A percentile compares a stretch with the other conserved stretches of the same genome.
Evolutionary conservation across 2,113 vertebrate species (phyloP).

Genomic region (Sapajus apella): DNA sequence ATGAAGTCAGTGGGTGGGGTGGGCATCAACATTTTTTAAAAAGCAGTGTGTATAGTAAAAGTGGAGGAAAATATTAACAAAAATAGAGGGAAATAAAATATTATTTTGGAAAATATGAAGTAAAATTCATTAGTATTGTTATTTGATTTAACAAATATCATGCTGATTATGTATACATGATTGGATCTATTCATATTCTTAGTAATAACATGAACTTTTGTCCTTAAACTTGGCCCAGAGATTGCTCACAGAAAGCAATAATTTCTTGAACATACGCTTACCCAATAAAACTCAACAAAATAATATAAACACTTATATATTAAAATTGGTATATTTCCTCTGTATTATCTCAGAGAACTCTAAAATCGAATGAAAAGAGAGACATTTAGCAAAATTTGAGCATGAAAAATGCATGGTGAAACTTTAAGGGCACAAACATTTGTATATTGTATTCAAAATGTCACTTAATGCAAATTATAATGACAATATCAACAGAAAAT

Average conservation of each 20-base stretch:
- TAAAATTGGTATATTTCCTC: constrained; percentile 12
- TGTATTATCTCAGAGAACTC: constrained; percentile 53
- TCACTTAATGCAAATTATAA: constrained; percentile 83
- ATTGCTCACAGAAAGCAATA: background rate
- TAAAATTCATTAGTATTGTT: background rate
- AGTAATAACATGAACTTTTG: background rate
- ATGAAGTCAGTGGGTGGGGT: background rate
- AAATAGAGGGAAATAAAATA: background rate
- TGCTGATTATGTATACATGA: background rate
- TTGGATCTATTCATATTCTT: background rate
- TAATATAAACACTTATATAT: background rate
- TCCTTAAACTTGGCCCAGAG: background rate
- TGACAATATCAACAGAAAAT: constrained; percentile 75
- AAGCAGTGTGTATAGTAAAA: background rate
- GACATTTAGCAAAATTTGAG: constrained; percentile 80
- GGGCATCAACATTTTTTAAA: background rate
- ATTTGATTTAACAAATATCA: background rate
- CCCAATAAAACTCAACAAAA: background rate
- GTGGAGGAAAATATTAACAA: background rate
- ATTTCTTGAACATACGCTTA: background rate
- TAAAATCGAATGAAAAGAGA: constrained; percentile 73
- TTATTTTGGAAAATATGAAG: background rate
- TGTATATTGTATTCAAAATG: constrained; percentile 83
- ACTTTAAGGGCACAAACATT: constrained; percentile 80
- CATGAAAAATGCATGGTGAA: constrained; percentile 80